These are phyloP conservation scores for Trichogramma dendrolimi DNA, from an alignment of 2,888 invertebrate species.

Conservation along the genomic window DNA sequence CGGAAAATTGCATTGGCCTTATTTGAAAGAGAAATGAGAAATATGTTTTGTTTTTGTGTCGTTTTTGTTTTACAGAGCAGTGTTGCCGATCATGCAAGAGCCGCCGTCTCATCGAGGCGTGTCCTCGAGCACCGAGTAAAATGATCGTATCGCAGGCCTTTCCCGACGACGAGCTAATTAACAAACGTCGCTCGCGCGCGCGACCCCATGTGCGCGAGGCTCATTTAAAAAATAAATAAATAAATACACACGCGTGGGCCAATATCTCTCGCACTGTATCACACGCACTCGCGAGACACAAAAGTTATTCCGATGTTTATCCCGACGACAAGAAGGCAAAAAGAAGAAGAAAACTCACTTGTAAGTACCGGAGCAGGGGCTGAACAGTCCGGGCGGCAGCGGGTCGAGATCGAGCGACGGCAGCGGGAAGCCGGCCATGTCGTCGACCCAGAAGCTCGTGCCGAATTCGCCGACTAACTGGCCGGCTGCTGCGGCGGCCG, in stretches of 20 bases:
- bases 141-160: no score
- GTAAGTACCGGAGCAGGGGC: conserved; percentile 73
- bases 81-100: no score
- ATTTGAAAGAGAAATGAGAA: conserved; percentile 2
- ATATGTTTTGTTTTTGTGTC: not conserved
- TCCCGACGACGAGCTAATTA: no score
- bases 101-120: no score
- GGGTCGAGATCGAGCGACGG: conserved; percentile 83
- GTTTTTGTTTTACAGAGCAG: not conserved
- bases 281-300: no score
- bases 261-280: not conserved
- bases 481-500: conserved; percentile 14
- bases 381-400: conserved; percentile 81
- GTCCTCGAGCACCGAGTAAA: no score
- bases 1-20: not conserved
- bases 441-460: conserved; percentile 66
- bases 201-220: no score
- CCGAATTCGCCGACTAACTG: conserved; percentile 51
- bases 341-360: conserved; percentile 57
- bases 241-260: not conserved
- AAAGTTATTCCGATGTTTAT: not conserved
- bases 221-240: not conserved
- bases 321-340: not conserved
- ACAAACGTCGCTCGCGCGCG: no score
- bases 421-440: conserved; percentile 81